Evolutionary conservation across 2,113 vertebrate species (phyloP), one percentile per base, ranked within the genome.

Genomic region (Coregonus clupeaformis): DNA sequence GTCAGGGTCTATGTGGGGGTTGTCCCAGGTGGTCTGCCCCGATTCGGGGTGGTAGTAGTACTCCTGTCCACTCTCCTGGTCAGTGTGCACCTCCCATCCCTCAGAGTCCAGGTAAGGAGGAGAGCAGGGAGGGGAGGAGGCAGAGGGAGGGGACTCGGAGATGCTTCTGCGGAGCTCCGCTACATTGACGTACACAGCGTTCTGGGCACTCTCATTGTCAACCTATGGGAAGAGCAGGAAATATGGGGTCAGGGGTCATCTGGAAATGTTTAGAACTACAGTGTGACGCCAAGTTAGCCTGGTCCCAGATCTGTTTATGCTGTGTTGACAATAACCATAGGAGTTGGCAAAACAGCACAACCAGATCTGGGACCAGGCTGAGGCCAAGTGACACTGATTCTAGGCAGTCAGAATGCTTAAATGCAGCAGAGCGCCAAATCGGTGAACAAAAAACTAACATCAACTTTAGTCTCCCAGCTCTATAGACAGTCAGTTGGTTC

Each of bases 21-120:
- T 93, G 5, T 98, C 96, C 97, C 97, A 99, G 52, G 96, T 98
- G 77, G 95, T 96, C 68, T 89, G 92, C 0, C 96, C 95, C 0
- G 96, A 95, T 71, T 82, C 72, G 0, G 94, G 91, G 85, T 98
- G 96, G 83, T 95, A 97, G 86, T 96, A 98, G 85, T 95, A 98
- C 77, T 93, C 92, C 55, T 91, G 95, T 29, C 97, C 97, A 6
- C 92, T 98, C 1, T 82, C 91, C 0, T 88, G 59, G 81, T 99
- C 97, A 59, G 86, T 92, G 82, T 97, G 96, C 3, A 94, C 94
- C 89, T 98, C 95, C 97, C 97, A 99, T 84, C 84, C 93, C 0
- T 78, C 84, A 6, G 75, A 73, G 75, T 89, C 85, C 5, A 77
- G 79, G 63, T 49, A 76, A 27, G 29, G 29, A 69, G 80, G 76